phyloP scores from a whole-genome alignment of 2,888 invertebrate species.

The Leucoptera coffeella region DNA sequence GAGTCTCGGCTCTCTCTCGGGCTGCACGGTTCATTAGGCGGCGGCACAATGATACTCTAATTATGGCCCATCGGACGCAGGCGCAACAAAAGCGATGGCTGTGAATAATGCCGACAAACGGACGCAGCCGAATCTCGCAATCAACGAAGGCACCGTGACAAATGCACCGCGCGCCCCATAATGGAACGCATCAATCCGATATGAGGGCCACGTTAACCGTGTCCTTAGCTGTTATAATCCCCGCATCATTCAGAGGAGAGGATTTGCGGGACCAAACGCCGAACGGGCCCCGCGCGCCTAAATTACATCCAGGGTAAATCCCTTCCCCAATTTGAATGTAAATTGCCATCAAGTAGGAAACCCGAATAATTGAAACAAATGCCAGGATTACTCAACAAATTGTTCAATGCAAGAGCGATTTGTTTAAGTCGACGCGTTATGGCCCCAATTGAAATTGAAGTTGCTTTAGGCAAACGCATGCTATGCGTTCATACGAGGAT shows the following conservation, averaged over 20 bases:
- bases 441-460: no score
- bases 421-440: conserved; percentile 36
- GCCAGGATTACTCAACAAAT: conserved; percentile 48
- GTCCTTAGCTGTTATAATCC: no score
- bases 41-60: conserved; percentile 42
- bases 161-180: background rate
- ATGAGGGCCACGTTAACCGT: no score
- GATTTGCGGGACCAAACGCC: no score
- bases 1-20: conserved; percentile 16
- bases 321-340: conserved; percentile 15
- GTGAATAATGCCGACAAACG: no score
- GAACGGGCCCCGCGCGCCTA: no score
- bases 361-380: conserved; percentile 49
- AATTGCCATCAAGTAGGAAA: conserved; percentile 28
- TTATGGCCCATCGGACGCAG: conserved; percentile 43
- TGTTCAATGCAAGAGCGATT: conserved; percentile 49
- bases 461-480: no score
- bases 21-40: conserved; percentile 25
- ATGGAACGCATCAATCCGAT: conserved; percentile 1
- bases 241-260: no score
- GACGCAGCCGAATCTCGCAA: conserved; percentile 12
- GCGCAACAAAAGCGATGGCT: conserved; percentile 22
- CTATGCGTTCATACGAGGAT: no score
- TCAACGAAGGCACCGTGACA: conserved; percentile 7
- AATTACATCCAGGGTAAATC: conserved; percentile 11